phyloP scores from a whole-genome alignment of 2,797 vertebrate species.

The Aldrovandia affinis region DNA sequence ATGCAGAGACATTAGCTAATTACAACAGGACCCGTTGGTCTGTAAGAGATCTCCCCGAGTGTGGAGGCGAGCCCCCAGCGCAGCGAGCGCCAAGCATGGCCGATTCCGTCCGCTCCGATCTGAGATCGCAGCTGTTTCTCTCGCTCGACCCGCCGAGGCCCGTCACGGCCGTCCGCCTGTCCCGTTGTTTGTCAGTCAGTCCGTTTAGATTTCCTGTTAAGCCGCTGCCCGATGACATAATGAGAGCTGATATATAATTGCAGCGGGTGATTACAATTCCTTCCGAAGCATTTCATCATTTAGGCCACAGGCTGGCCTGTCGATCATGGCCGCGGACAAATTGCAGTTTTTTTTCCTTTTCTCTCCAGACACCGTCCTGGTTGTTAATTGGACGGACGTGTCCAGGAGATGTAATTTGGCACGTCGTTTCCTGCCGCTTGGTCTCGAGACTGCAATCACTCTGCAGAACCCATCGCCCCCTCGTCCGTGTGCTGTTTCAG shows the following conservation, averaged over 20 bases:
- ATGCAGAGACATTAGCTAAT: conserved; percentile 22
- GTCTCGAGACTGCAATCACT: conserved; percentile 11
- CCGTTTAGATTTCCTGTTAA: conserved; percentile 30
- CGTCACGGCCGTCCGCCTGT: not conserved
- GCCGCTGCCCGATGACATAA: conserved; percentile 37
- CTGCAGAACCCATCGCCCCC: conserved; percentile 43
- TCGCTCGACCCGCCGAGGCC: not conserved
- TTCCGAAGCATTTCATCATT: conserved; percentile 42
- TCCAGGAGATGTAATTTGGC: conserved; percentile 51
- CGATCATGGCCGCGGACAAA: conserved; percentile 46
- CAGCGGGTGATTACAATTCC: conserved; percentile 43
- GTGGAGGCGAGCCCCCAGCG: not conserved
- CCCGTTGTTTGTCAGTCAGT: conserved; percentile 23
- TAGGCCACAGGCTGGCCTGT: conserved; percentile 39
- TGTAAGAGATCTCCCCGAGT: not conserved
- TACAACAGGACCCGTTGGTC: not conserved
- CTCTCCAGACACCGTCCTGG: conserved; percentile 37
- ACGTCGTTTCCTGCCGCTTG: conserved; percentile 31
- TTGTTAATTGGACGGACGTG: conserved; percentile 50
- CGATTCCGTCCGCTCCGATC: not conserved
- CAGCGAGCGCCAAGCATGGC: not conserved
- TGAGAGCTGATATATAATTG: conserved; percentile 44
- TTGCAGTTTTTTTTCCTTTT: conserved; percentile 38
- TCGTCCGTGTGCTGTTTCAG: conserved; percentile 34
- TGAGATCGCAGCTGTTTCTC: not conserved